Base-by-base conservation (phyloP, 2,888 invertebrate genomes). In the Pollenia angustigena region DNA sequence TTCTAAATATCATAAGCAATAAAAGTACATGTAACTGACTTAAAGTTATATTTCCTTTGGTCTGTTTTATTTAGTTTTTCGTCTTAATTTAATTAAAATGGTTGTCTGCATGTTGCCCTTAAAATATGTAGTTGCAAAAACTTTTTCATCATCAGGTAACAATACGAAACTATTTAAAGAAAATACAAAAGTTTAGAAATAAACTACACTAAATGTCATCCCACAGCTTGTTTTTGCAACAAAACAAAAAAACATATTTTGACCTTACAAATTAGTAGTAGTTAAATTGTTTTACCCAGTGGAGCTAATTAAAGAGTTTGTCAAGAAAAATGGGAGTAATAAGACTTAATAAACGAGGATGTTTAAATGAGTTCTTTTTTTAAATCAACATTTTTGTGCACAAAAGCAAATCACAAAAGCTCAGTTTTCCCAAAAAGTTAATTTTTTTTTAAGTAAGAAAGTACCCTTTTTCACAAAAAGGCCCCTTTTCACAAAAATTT, bases 51-150 rank as follows among this genome's bases (percentile, higher is more conserved):
- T 52, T 75, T 62, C 14, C 14, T 60, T 44, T 44, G 9, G 12
- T 44, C 32, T 23, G 32, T 56, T 81, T 42, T 66, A 12, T 54
- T 42, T 48, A 3, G 64, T 46, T 46, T 54, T 54, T 69, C n/a
- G 6, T 74, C 48, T 71, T 72, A 58, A 72, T 80, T 81, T 72
- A 85, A 81, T 85, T 81, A 76, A 85, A 81, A 50, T 66, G 66
- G 52, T 18, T 14, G 4, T 40, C 14, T n/a, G 58, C 44, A 54
- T 56, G 62, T 85, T 75, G 18, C 48, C 44, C 18, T 18, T 16
- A 46, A 62, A 62, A 71, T 68, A 52, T 82, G 50, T 44, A 66
- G 11, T 52, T 52, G 62, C 23, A 14, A 64, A 52, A 60, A 76
- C n/a, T 52, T 44, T 50, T 4, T 52, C 3, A 6, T 42, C 16